Evolutionary conservation across 2,113 vertebrate genomes (phyloP).

Genomic region (Nesospiza acunhae): DNA sequence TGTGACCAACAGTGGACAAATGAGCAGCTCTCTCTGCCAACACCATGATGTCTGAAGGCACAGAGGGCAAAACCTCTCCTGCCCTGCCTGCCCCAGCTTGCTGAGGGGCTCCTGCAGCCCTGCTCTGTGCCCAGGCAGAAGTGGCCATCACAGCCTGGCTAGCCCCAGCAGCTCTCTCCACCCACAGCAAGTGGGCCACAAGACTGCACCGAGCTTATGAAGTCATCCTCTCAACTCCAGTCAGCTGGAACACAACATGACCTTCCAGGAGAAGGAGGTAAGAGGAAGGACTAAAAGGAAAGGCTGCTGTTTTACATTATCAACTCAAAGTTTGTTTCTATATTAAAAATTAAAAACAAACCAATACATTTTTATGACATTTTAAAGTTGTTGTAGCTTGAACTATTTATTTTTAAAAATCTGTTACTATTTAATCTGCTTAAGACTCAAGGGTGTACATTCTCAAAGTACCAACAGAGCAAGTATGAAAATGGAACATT

Average conservation of each 20-base stretch:
- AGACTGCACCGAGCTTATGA: accelerated
- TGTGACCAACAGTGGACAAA: accelerated
- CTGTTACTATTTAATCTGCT: not conserved
- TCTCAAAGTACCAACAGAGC: not conserved
- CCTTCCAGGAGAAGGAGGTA: not conserved
- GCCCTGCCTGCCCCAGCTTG: not conserved
- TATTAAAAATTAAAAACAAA: not conserved
- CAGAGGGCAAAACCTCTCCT: not conserved
- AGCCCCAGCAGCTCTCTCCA: not conserved
- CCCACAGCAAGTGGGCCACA: accelerated
- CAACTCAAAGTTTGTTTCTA: not conserved
- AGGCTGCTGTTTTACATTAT: not conserved
- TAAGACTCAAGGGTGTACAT: not conserved
- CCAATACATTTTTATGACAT: not conserved
- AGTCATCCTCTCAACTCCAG: not conserved
- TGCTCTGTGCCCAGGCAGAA: not conserved
- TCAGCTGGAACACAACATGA: accelerated
- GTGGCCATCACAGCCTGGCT: not conserved
- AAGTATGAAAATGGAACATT: not conserved
- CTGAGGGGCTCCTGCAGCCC: not conserved
- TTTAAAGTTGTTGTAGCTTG: not conserved
- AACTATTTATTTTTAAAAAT: not conserved
- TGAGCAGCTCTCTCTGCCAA: accelerated
- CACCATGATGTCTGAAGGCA: not conserved
- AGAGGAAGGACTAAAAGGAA: not conserved